Evolutionary conservation across 2,888 invertebrate genomes (phyloP).

Genomic region (Troglohyphantes excavatus): DNA sequence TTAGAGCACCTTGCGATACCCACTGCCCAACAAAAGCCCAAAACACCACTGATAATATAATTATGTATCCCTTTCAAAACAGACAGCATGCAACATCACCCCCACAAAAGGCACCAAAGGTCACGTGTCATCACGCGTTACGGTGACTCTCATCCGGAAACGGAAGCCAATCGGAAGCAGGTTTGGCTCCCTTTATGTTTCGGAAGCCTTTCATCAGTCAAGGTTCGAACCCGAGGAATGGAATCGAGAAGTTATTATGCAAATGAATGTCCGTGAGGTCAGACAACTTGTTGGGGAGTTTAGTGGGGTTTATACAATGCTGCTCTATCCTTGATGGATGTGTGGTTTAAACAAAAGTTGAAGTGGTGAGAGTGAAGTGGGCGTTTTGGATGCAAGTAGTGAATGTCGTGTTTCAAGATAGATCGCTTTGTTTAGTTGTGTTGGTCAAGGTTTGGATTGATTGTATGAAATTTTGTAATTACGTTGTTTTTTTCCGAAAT

Average conservation of each 20-base stretch:
- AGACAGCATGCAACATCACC: not conserved
- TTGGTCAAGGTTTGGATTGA: not conserved
- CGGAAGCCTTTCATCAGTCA: conserved; percentile 15
- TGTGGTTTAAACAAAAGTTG: not conserved
- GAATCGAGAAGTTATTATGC: conserved; percentile 32
- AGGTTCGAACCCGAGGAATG: conserved; percentile 1
- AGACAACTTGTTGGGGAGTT: not conserved
- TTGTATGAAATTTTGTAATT: not conserved
- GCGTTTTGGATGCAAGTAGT: not conserved
- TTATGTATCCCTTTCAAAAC: not conserved
- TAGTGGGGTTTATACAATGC: not conserved
- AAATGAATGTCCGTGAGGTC: conserved; percentile 27
- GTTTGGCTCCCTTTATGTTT: not conserved
- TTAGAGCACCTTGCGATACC: not conserved
- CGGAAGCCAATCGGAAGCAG: conserved; percentile 29
- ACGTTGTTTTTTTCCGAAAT: too few relatives aligned
- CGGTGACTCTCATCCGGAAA: not conserved
- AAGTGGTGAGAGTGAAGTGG: not conserved
- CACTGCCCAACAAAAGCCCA: not conserved
- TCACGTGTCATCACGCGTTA: conserved; percentile 29
- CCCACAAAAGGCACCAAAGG: not conserved
- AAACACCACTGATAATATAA: not conserved
- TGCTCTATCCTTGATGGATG: not conserved
- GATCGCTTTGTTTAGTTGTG: not conserved
- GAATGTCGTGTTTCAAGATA: not conserved